A percentile compares a stretch with the other conserved stretches of the same genome.
Evolutionary conservation across 92 coral and sea anemone genomes (phyloP).

Genomic region (Actinernus sp.): DNA sequence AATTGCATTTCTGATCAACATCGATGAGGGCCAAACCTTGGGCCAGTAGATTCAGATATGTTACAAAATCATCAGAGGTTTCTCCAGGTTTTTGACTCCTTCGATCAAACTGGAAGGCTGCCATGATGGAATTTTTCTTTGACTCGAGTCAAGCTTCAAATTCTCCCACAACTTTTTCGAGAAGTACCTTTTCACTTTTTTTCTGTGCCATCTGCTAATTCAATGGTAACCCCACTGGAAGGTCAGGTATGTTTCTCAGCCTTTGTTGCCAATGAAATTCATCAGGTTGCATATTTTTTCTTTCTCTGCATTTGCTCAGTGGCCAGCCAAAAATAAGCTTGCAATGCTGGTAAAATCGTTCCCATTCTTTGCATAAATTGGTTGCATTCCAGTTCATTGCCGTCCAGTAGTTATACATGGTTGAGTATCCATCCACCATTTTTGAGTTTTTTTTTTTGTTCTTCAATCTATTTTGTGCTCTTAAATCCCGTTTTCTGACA

Average conservation of each 20-base stretch:
- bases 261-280: conserved; percentile 61
- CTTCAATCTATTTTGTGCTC: no score
- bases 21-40: conserved; percentile 53
- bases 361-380: no score
- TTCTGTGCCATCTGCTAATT: neutral
- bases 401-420: no score
- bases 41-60: conserved; percentile 49
- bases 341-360: no score
- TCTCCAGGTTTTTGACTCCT: conserved; percentile 54
- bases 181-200: conserved; percentile 30
- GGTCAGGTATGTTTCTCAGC: conserved; percentile 31
- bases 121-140: conserved; percentile 59
- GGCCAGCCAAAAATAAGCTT: no score
- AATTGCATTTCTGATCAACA: conserved; percentile 58
- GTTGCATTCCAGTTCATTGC: no score
- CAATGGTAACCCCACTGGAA: conserved; percentile 44
- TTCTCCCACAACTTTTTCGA: conserved; percentile 41
- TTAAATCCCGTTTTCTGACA: no score
- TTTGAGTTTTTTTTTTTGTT: no score
- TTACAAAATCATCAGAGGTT: conserved; percentile 52
- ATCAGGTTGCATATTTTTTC: conserved; percentile 56
- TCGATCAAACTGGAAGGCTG: conserved; percentile 54
- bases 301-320: no score
- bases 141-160: conserved; percentile 45
- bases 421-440: no score